phyloP scores from a whole-genome alignment of 2,888 invertebrate species.

The Scaptomyza reducta region DNA sequence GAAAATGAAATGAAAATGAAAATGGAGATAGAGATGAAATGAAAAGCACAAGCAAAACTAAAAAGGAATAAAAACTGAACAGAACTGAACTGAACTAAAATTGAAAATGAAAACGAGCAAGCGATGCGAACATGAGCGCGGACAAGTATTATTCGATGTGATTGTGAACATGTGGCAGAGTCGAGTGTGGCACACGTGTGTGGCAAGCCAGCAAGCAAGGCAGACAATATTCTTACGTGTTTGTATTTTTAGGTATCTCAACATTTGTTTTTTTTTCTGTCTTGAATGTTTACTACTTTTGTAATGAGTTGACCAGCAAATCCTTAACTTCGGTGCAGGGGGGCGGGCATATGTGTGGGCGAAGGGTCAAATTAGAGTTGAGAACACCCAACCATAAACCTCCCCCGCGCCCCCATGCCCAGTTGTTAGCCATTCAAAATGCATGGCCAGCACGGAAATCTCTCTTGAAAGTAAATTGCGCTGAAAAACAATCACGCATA shows the following conservation, averaged over 20 bases:
- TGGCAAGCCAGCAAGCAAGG: no score
- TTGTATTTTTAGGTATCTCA: conserved; percentile 17
- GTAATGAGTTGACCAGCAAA: conserved; percentile 15
- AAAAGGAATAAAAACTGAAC: conserved; percentile 6
- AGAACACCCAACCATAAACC: neutral
- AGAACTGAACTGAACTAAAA: conserved; percentile 31
- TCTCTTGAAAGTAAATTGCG: conserved; percentile 60
- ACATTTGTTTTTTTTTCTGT: neutral
- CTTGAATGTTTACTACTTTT: conserved; percentile 8
- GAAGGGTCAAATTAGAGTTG: conserved; percentile 8
- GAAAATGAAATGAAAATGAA: conserved; percentile 46
- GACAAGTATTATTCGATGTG: conserved; percentile 10
- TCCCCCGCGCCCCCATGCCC: conserved; percentile 27
- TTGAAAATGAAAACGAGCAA: conserved; percentile 36
- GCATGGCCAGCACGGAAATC: conserved; percentile 40
- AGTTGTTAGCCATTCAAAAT: conserved; percentile 36
- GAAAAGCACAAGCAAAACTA: conserved; percentile 3
- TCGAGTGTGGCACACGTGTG: neutral
- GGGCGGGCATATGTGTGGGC: neutral
- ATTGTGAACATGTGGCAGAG: conserved; percentile 16
- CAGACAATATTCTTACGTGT: conserved; percentile 11
- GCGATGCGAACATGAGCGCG: conserved; percentile 39
- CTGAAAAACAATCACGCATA: conserved; percentile 65
- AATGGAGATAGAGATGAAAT: conserved; percentile 16
- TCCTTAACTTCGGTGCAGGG: neutral